Evolutionary conservation across 2,888 invertebrate genomes (phyloP), one percentile per base, ranked within the genome.

Genomic region (Callyntrura sp.): DNA sequence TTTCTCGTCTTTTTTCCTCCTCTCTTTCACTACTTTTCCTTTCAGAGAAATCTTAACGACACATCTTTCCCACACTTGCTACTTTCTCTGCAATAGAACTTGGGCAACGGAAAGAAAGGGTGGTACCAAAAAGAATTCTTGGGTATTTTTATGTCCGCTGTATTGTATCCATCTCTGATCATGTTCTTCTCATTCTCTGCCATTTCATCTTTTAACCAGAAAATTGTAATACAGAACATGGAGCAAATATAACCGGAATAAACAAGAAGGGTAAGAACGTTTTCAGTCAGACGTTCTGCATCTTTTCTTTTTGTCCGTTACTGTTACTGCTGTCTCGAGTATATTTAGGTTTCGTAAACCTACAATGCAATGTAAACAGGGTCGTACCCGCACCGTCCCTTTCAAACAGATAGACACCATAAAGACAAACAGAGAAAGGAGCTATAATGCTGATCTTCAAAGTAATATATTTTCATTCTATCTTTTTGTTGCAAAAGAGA

Each of bases 31-130:
- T 60, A 35, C 62, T 28, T 60, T 73, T 20, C 20, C 20, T 76
- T 79, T 70, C 35, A 0, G 23, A 23, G 78, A 84, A 83, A 88
- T 88, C 88, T 88, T 55, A 88, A 88, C 88, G 88, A 84, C 68
- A 55, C 83, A 88, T 88, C 88, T 88, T 83, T 82, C 25, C 57
- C 28, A 23, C 57, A 14, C 73, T 82, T 57, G 45, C 78, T 78
- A 20, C 70, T 73, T 73, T 11, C 25, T n/a, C 78, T 35, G 35
- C 28, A 78, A n/a, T 51, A 35, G 35, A 35, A 76, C 17, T 23
- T 76, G 1, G 14, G n/a, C 55, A 35, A 55, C 78, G 55, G 35
- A 4, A 35, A 35, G 35, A 35, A 35, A 6, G 35, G 35, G 35
- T 35, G 35, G 35, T 6, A 35, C 35, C 35, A 35, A 6, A 35